phyloP scores from a whole-genome alignment of 2,113 vertebrate species.

The Gracilinanus agilis region DNA sequence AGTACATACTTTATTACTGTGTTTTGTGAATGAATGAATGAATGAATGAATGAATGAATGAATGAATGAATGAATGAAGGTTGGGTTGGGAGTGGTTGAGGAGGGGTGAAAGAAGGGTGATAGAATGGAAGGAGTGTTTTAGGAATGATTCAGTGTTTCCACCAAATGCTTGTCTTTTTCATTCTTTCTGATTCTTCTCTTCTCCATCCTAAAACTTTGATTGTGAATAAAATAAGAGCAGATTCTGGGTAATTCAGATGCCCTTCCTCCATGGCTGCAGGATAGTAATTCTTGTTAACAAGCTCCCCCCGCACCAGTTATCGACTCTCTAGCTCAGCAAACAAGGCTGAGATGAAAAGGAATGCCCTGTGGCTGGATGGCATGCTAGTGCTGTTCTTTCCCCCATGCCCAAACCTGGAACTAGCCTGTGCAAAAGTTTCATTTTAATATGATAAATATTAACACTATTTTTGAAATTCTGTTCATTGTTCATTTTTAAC shows the following conservation, averaged over 20 bases:
- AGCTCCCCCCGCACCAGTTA: background rate
- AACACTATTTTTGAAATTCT: constrained; percentile 49
- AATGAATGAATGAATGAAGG: background rate
- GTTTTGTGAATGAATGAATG: background rate
- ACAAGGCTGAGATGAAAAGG: constrained; percentile 10
- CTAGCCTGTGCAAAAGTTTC: constrained; percentile 33
- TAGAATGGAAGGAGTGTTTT: background rate
- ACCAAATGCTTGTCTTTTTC: background rate
- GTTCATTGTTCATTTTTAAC: constrained; percentile 55
- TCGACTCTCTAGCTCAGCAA: constrained; percentile 22
- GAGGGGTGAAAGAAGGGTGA: background rate
- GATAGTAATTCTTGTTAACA: constrained; percentile 33
- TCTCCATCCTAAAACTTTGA: background rate
- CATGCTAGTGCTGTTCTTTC: rapidly evolving
- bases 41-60: no score
- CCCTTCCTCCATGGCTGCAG: background rate
- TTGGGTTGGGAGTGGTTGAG: background rate
- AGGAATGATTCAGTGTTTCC: background rate
- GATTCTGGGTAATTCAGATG: background rate
- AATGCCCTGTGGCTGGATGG: background rate
- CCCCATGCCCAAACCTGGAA: constrained; percentile 13
- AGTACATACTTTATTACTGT: background rate
- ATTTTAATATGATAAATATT: constrained; percentile 40
- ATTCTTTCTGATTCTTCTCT: background rate
- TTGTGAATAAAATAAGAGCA: background rate